A percentile compares a stretch with the other conserved stretches of the same genome.
phyloP scores from a whole-genome alignment of 92 coral and sea anemone genomes.

The Desmophyllum pertusum region DNA sequence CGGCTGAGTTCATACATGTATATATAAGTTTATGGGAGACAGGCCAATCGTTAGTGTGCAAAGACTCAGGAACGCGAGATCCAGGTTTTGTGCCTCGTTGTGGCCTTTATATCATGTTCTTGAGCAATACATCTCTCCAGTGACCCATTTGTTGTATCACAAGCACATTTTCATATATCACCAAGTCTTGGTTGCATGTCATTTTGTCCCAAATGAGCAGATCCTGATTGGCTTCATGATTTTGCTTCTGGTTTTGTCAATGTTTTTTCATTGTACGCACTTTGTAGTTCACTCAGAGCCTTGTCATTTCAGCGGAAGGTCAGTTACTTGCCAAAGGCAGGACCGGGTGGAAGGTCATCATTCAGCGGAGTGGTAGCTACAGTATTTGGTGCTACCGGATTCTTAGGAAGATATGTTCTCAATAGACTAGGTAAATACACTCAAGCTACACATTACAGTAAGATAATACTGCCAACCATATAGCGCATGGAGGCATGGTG shows the following conservation, averaged over 20 bases:
- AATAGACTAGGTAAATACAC: slow-evolving; percentile 83
- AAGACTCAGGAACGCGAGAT: neutral
- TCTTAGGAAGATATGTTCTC: slow-evolving; percentile 93
- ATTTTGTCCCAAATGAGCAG: neutral
- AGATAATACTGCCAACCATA: too few species aligned
- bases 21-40: neutral
- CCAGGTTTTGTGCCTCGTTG: neutral
- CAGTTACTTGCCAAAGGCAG: slow-evolving; percentile 86
- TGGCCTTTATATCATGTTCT: neutral
- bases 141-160: too few species aligned
- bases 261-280: neutral
- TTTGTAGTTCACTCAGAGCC: neutral
- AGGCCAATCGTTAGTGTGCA: neutral
- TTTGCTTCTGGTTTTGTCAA: neutral
- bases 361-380: slow-evolving; percentile 97
- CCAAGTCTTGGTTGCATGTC: neutral
- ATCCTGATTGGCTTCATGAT: neutral
- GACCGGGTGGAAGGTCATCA: slow-evolving; percentile 96
- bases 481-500: too few species aligned
- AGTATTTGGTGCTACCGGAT: slow-evolving; percentile 97
- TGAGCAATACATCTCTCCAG: too few species aligned
- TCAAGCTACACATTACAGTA: neutral
- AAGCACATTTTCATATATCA: too few species aligned
- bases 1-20: too few species aligned
- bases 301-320: slow-evolving; percentile 68